Conservation (phyloP, 2,797 vertebrate genomes). For the Xiphorhynchus erythropygius region DNA sequence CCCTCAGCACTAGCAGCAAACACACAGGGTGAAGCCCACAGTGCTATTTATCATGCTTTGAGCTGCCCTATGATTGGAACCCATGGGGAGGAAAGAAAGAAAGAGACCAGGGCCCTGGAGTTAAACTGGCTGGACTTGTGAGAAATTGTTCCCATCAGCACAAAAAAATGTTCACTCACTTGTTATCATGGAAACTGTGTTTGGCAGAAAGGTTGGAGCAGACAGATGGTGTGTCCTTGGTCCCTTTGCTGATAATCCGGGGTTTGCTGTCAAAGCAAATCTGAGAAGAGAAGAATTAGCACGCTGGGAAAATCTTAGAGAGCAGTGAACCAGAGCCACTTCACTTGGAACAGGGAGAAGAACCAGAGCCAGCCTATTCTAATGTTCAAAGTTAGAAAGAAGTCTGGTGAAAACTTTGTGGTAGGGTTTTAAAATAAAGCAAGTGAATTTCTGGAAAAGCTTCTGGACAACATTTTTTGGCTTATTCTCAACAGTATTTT, state of each 20-base stretch:
- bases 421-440: slow-evolving; percentile 43
- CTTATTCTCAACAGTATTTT: slow-evolving; percentile 23
- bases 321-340: neutral
- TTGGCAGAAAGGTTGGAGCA: slow-evolving; percentile 96
- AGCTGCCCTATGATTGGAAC: neutral
- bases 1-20: neutral
- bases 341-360: neutral
- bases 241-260: slow-evolving; percentile 97
- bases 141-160: neutral
- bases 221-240: slow-evolving; percentile 91
- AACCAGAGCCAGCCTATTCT: slow-evolving; percentile 41
- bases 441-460: slow-evolving; percentile 6
- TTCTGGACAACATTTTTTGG: slow-evolving; percentile 6
- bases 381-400: slow-evolving; percentile 25
- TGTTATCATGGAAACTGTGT: slow-evolving; percentile 95
- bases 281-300: slow-evolving; percentile 73
- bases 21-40: neutral
- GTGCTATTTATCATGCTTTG: neutral
- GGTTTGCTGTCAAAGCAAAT: slow-evolving; percentile 99
- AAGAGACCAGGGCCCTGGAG: neutral
- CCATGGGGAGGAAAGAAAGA: neutral
- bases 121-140: neutral
- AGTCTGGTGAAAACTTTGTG: slow-evolving; percentile 29
- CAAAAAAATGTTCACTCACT: slow-evolving; percentile 79
- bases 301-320: neutral